Conservation (phyloP, 1,140 invertebrate genomes). For the Drosophila lini region DNA sequence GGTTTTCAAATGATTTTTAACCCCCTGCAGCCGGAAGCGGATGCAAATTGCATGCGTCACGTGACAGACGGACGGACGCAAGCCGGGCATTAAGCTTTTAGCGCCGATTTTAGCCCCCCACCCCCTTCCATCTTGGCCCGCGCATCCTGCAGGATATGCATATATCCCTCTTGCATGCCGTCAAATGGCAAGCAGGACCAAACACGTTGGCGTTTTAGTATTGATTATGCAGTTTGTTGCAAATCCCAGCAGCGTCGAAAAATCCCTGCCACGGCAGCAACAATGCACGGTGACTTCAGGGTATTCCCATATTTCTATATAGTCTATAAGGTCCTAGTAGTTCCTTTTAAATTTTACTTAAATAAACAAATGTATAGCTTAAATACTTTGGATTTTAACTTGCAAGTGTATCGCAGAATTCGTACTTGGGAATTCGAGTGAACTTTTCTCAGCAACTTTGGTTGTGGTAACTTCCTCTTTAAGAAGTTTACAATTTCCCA, state of each 20-base stretch:
- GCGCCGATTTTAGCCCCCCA: conserved; percentile 48
- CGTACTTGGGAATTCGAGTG: neutral
- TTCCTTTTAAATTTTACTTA: neutral
- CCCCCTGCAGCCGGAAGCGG: conserved; percentile 74
- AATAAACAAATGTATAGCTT: neutral
- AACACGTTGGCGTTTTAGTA: conserved; percentile 76
- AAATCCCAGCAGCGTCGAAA: conserved; percentile 57
- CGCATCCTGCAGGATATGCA: conserved; percentile 16
- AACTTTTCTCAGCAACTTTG: neutral
- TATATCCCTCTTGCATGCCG: conserved; percentile 31
- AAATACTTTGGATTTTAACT: neutral
- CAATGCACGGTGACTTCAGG: neutral
- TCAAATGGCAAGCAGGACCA: conserved; percentile 59
- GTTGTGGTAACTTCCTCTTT: neutral
- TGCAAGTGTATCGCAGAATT: neutral
- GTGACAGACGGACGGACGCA: conserved; percentile 72
- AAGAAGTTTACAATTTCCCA: too few relatives aligned
- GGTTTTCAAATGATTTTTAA: conserved; percentile 83
- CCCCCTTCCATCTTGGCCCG: neutral
- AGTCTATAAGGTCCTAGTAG: too few relatives aligned
- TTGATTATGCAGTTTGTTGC: conserved; percentile 81
- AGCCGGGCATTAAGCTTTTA: conserved; percentile 77
- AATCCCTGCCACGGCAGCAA: conserved; percentile 28
- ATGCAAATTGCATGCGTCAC: conserved; percentile 83
- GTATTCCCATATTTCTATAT: neutral